Conservation (phyloP, 1,140 invertebrate genomes). For the Lordiphosa stackelbergi region DNA sequence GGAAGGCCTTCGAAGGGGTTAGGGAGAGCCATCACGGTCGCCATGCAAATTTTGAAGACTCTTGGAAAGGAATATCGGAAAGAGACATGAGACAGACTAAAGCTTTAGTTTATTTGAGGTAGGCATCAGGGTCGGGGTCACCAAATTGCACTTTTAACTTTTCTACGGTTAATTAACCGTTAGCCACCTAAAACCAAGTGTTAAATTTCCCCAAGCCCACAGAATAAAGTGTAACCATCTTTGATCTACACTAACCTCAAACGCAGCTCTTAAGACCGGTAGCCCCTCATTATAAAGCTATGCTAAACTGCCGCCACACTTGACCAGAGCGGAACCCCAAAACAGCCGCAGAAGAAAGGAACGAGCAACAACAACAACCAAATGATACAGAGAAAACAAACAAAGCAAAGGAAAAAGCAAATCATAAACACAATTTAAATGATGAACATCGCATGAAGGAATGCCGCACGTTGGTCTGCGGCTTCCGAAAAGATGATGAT, state of each 20-base stretch:
- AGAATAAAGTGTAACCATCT: slow-evolving; percentile 40
- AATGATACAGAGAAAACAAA: too few relatives aligned
- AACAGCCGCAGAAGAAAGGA: slow-evolving; percentile 4
- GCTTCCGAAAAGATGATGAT: slow-evolving; percentile 35
- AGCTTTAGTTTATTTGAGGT: too few relatives aligned
- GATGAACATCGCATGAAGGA: slow-evolving; percentile 19
- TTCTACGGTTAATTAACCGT: too few relatives aligned
- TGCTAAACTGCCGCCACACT: slow-evolving; percentile 32
- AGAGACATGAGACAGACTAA: too few relatives aligned
- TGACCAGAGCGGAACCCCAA: slow-evolving; percentile 22
- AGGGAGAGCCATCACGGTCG: too few relatives aligned
- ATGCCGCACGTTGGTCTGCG: slow-evolving; percentile 23
- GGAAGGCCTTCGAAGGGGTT: slow-evolving; percentile 5
- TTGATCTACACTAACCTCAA: slow-evolving; percentile 26
- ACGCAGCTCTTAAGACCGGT: slow-evolving; percentile 46
- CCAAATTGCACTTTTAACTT: too few relatives aligned
- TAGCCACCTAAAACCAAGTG: too few relatives aligned
- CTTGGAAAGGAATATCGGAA: too few relatives aligned
- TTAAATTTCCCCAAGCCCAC: too few relatives aligned
- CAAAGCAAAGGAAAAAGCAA: too few relatives aligned
- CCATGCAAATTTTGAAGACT: too few relatives aligned
- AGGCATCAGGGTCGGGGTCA: too few relatives aligned
- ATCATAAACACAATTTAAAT: slow-evolving; percentile 14
- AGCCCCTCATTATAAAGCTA: slow-evolving; percentile 43
- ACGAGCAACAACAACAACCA: not conserved